Base-by-base conservation (phyloP, 2,888 invertebrate species). In the Smittia aterrima region DNA sequence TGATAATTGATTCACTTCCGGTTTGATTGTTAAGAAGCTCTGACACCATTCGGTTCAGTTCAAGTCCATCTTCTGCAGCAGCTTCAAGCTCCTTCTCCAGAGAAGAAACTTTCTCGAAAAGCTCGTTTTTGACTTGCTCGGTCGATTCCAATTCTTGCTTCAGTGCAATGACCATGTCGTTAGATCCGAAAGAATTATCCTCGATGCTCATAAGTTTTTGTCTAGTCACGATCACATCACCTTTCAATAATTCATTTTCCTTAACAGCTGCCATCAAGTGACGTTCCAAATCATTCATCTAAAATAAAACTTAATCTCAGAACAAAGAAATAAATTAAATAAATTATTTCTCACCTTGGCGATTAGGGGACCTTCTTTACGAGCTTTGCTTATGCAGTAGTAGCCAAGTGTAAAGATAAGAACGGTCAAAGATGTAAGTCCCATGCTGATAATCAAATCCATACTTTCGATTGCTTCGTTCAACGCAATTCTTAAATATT, bases 31-130 rank as follows among this genome's bases (percentile, higher is more conserved):
- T 87, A 70, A 90, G 81, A 77, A 89, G 85, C 78, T 90, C 89
- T 0, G 88, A 84, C 32, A 90, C 81, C 85, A 90, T 89, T 79
- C 85, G 84, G 78, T 90, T 90, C 67, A 90, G 80, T 81, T 93
- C 93, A 77, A 93, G 83, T 58, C 90, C 90, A 6, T 92, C 91
- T 78, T 92, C 91, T 0, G 93, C 91, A 0, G 92, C 91, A 78
- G 88, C 90, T 81, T 93, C 93, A 54, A 93, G 85, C 79, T 93
- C 88, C 85, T 90, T 87, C 84, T 93, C 87, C 79, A 90, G 79
- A 80, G 86, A 85, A 70, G 86, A 82, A 20, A 92, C 84, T 80
- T 92, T 89, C 72, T 90, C 91, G 80, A 92, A 87, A 54, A 90
- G 79, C 75, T 85, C 85, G 1, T 78, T 78, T 77, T 85, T 86